Evolutionary conservation across 2,888 invertebrate species (phyloP).

Genomic region (Platycheirus albimanus): DNA sequence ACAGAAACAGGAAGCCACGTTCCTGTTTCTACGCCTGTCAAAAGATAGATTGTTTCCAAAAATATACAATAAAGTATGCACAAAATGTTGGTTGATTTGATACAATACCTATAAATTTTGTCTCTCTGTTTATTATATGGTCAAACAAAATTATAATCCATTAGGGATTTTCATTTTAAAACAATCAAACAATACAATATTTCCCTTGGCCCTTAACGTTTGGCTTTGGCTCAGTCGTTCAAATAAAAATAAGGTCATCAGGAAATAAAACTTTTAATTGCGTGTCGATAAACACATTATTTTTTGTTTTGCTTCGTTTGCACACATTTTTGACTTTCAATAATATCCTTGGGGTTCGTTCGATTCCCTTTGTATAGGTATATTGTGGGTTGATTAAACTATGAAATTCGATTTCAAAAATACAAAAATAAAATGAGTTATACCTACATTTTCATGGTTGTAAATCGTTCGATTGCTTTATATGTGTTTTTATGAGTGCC

Average conservation of each 20-base stretch:
- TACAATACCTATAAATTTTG: constrained; percentile 11
- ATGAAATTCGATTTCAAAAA: constrained; percentile 68
- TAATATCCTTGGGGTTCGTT: constrained; percentile 16
- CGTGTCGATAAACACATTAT: constrained; percentile 42
- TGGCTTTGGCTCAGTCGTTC: not conserved
- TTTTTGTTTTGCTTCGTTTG: constrained; percentile 1
- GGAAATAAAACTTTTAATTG: constrained; percentile 60
- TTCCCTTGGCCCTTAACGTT: not conserved
- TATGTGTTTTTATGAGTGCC: constrained; percentile 52
- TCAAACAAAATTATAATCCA: constrained; percentile 51
- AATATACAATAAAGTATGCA: no score
- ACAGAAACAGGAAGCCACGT: constrained; percentile 69
- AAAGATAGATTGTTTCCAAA: constrained; percentile 44
- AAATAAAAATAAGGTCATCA: constrained; percentile 29
- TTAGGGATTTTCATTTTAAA: constrained; percentile 33
- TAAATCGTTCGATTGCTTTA: constrained; percentile 33
- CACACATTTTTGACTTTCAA: constrained; percentile 35
- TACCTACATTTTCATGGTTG: constrained; percentile 50
- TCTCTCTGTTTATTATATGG: constrained; percentile 51
- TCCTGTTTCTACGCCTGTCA: constrained; percentile 56
- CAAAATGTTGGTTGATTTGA: no score
- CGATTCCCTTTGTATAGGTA: not conserved
- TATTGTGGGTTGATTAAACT: constrained; percentile 52
- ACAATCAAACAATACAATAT: constrained; percentile 21
- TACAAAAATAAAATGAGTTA: constrained; percentile 52